Evolutionary conservation across 2,888 invertebrate species (phyloP).

Genomic region (Brachylomia viminalis): DNA sequence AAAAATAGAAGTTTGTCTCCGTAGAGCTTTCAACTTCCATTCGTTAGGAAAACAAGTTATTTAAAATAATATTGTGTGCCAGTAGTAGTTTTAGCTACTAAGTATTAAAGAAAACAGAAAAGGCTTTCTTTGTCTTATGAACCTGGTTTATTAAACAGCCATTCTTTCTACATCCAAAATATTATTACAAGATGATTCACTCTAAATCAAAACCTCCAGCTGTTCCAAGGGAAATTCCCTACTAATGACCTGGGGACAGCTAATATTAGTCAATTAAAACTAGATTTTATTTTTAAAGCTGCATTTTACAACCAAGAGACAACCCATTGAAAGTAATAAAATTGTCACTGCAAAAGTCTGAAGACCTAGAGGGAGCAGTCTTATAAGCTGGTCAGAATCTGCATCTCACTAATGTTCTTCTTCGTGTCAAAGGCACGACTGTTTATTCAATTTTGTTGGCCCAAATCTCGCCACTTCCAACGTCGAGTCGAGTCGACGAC

Average conservation of each 20-base stretch:
- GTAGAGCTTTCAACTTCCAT: background rate
- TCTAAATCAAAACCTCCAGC: no score
- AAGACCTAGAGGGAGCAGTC: background rate
- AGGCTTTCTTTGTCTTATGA: background rate
- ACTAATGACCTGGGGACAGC: background rate
- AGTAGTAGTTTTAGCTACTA: conserved; percentile 4
- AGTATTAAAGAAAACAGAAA: background rate
- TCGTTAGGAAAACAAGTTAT: background rate
- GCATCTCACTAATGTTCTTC: background rate
- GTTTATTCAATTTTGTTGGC: background rate
- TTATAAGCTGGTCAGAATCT: background rate
- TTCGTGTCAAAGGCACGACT: background rate
- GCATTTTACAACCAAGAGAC: no score
- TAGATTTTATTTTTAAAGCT: background rate
- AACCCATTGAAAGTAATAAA: background rate
- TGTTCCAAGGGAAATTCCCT: background rate
- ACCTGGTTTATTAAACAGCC: background rate
- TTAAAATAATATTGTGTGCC: background rate
- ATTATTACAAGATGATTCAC: background rate
- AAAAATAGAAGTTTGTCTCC: background rate
- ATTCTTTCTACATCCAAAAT: background rate
- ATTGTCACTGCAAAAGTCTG: background rate
- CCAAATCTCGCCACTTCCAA: background rate
- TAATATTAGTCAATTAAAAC: background rate
- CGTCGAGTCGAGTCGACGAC: background rate